Percentiles rank a stretch among this genome's conserved stretches.
Conservation (phyloP, 1,140 invertebrate genomes). For the Drosophila neocordata region DNA sequence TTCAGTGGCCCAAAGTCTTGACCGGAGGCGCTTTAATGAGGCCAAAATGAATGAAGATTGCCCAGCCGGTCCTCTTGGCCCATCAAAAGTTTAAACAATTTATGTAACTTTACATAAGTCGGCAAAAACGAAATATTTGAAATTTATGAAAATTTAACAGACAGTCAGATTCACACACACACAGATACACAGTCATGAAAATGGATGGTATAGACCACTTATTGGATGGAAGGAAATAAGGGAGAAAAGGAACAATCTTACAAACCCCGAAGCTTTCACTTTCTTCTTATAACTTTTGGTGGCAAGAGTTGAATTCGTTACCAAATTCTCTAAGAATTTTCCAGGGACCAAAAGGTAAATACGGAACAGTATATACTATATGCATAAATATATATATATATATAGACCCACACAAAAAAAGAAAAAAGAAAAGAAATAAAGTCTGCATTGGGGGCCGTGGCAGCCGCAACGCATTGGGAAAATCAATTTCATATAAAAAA, state of each 20-base stretch:
- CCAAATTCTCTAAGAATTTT: slow-evolving; percentile 6
- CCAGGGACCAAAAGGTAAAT: slow-evolving; percentile 54
- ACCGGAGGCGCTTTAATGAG: slow-evolving; percentile 75
- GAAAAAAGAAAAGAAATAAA: not conserved
- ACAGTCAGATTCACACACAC: not conserved
- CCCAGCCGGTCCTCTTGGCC: slow-evolving; percentile 26
- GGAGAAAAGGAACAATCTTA: slow-evolving; percentile 2
- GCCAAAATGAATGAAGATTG: slow-evolving; percentile 74
- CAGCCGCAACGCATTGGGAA: slow-evolving; percentile 53
- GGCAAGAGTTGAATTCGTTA: slow-evolving; percentile 42
- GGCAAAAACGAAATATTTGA: slow-evolving; percentile 43
- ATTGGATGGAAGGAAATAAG: not conserved
- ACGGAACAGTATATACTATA: slow-evolving; percentile 31
- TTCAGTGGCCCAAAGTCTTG: slow-evolving; percentile 70
- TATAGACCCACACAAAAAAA: not conserved
- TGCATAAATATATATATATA: slow-evolving; percentile 36
- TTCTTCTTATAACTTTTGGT: slow-evolving; percentile 18
- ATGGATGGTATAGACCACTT: not conserved
- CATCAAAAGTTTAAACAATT: slow-evolving; percentile 76
- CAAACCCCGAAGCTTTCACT: slow-evolving; percentile 43
- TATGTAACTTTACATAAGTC: slow-evolving; percentile 64
- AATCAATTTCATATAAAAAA: slow-evolving; percentile 80
- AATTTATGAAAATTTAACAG: slow-evolving; percentile 76
- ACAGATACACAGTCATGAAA: too few species aligned
- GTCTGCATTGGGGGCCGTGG: not conserved